A percentile compares a stretch with the other conserved stretches of the same genome.
phyloP scores from a whole-genome alignment of 2,888 invertebrate species.

The Drosophila infuscata region DNA sequence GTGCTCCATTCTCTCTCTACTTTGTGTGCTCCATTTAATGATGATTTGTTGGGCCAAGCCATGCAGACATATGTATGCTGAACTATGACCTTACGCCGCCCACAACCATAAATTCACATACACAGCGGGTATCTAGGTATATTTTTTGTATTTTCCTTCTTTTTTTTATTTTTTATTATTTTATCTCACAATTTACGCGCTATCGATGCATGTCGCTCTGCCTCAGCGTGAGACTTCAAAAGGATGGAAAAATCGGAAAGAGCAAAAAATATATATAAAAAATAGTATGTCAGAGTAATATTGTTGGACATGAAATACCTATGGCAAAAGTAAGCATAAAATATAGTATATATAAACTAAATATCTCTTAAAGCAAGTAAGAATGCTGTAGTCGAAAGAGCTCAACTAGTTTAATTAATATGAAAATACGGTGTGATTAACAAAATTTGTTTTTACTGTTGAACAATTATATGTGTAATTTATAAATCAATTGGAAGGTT shows the following conservation, averaged over 20 bases:
- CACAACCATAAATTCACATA: slow-evolving; percentile 48
- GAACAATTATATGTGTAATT: background rate
- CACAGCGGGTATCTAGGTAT: slow-evolving; percentile 29
- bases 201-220: slow-evolving; percentile 35
- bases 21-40: slow-evolving; percentile 52
- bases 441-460: background rate
- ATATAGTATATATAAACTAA: background rate
- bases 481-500: background rate
- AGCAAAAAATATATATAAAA: background rate
- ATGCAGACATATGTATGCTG: slow-evolving; percentile 64
- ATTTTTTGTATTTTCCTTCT: background rate
- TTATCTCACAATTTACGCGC: slow-evolving; percentile 4
- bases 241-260: background rate
- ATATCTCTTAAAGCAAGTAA: background rate
- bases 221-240: slow-evolving; percentile 14
- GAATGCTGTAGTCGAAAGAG: background rate
- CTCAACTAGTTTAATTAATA: background rate
- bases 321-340: background rate
- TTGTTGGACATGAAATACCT: background rate
- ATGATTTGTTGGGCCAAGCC: slow-evolving; percentile 55
- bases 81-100: slow-evolving; percentile 54
- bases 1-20: background rate
- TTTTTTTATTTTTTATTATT: slow-evolving; percentile 6
- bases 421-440: background rate
- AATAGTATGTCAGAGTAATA: background rate